A percentile compares a stretch with the other conserved stretches of the same genome.
These are phyloP conservation scores for Sepioteuthis lessoniana DNA, from an alignment of 2,888 invertebrate genomes.

Conservation along the genomic window DNA sequence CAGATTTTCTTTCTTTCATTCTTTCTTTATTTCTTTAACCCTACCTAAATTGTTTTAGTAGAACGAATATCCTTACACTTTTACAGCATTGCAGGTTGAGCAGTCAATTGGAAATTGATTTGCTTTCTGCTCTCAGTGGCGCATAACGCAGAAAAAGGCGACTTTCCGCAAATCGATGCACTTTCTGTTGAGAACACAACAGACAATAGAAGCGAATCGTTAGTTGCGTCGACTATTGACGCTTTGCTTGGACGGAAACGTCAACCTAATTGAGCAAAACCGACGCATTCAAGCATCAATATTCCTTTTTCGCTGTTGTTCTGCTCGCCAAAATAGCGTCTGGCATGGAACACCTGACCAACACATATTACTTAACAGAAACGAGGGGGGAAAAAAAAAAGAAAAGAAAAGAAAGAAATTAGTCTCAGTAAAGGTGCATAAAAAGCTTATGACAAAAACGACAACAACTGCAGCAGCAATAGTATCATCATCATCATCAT, in stretches of 20 bases:
- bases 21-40: no score
- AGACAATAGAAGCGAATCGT: not conserved
- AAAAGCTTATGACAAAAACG: not conserved
- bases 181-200: not conserved
- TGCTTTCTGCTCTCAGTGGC: not conserved
- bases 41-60: no score
- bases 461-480: no score
- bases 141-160: not conserved
- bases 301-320: not conserved
- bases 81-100: not conserved
- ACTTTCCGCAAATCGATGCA: not conserved
- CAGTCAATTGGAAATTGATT: not conserved
- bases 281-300: not conserved
- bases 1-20: no score
- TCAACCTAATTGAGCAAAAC: not conserved
- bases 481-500: no score
- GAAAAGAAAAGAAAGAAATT: not conserved
- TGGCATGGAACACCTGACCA: not conserved
- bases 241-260: not conserved
- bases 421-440: not conserved
- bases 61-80: not conserved
- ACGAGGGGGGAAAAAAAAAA: no score
- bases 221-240: not conserved
- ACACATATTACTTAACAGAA: not conserved
- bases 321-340: not conserved